Conservation (phyloP, 1,140 invertebrate species). For the Marisa cornuarietis region DNA sequence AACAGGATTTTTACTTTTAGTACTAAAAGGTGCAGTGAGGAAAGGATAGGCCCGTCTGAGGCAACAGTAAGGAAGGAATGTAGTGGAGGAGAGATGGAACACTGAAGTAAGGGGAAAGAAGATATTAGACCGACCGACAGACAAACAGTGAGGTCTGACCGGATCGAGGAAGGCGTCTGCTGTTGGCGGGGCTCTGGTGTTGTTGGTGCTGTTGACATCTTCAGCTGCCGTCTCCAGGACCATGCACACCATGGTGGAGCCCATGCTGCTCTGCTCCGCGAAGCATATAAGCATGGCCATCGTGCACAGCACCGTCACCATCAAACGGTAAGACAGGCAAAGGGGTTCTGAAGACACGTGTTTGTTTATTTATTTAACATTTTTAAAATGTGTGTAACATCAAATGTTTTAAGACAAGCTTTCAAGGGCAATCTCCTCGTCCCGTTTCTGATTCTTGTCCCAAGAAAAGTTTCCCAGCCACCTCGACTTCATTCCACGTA, state of each 20-base stretch:
- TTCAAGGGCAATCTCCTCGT: too few species aligned
- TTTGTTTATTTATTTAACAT: background rate
- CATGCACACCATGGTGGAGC: slow-evolving; percentile 31
- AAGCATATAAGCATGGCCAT: slow-evolving; percentile 19
- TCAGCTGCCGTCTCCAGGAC: background rate
- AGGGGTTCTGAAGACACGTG: slow-evolving; percentile 1
- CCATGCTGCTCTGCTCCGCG: slow-evolving; percentile 28
- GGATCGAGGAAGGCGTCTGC: background rate
- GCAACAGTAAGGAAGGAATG: too few species aligned
- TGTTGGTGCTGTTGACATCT: background rate
- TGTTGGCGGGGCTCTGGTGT: background rate
- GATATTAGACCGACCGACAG: too few species aligned
- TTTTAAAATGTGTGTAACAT: background rate
- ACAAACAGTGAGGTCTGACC: background rate
- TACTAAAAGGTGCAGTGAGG: too few species aligned
- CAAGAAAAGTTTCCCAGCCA: too few species aligned
- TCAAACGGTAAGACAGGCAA: slow-evolving; percentile 21
- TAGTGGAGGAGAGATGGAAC: too few species aligned
- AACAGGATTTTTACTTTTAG: background rate
- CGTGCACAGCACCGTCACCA: slow-evolving; percentile 15
- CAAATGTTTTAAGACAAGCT: background rate
- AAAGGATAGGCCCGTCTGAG: too few species aligned
- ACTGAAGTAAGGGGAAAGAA: too few species aligned
- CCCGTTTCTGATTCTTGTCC: too few species aligned
- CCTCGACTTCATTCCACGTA: too few species aligned